These are phyloP conservation scores for Troides aeacus DNA, from an alignment of 2,888 invertebrate species.

Conservation along the genomic window DNA sequence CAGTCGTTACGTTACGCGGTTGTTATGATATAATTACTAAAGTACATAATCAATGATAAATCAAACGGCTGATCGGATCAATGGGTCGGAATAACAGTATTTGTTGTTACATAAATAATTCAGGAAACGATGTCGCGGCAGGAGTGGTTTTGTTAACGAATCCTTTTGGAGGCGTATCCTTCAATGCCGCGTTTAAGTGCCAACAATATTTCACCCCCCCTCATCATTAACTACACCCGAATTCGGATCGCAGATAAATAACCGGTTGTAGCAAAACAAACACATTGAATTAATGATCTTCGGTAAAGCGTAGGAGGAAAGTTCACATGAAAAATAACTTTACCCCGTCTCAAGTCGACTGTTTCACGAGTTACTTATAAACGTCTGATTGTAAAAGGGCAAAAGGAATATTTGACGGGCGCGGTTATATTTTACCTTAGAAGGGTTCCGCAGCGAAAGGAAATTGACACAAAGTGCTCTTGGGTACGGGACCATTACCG, in stretches of 20 bases:
- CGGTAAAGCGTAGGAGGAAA: slow-evolving; percentile 41
- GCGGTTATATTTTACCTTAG: slow-evolving; percentile 6
- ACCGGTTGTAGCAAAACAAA: slow-evolving; percentile 44
- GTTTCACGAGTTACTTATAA: slow-evolving; percentile 4
- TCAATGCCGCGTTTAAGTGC: slow-evolving; percentile 40
- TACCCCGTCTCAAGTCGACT: slow-evolving; percentile 30
- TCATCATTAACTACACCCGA: slow-evolving; percentile 39
- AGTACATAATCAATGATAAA: too few species aligned
- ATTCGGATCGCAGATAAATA: slow-evolving; percentile 39
- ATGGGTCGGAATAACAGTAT: slow-evolving; percentile 7
- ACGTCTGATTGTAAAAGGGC: neutral
- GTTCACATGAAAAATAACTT: slow-evolving; percentile 36
- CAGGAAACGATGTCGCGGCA: slow-evolving; percentile 23
- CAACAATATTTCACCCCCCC: slow-evolving; percentile 39
- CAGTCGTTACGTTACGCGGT: too few species aligned
- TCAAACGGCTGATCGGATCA: neutral
- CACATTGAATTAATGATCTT: slow-evolving; percentile 42
- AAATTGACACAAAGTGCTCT: slow-evolving; percentile 24
- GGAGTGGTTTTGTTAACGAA: slow-evolving; percentile 37
- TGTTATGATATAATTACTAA: too few species aligned
- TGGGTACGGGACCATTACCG: slow-evolving; percentile 25
- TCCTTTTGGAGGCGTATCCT: slow-evolving; percentile 37
- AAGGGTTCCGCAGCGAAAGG: slow-evolving; percentile 18
- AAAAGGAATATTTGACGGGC: slow-evolving; percentile 2
- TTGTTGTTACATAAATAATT: slow-evolving; percentile 30